Evolutionary conservation across 2,113 vertebrate genomes (phyloP).

Genomic region (Cariama cristata): DNA sequence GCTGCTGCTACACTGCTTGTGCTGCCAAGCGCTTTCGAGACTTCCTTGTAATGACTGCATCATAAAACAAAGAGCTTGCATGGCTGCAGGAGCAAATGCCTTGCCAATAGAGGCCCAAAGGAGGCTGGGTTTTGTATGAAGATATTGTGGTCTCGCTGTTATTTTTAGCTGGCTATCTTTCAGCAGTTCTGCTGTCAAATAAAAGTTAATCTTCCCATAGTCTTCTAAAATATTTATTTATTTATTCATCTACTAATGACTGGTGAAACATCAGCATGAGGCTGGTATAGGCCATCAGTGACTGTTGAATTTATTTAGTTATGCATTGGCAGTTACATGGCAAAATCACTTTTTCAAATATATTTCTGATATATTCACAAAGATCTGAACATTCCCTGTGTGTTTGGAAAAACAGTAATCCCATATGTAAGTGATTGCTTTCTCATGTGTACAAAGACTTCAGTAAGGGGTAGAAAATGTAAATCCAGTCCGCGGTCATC

Average conservation of each 20-base stretch:
- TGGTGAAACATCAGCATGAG: background rate
- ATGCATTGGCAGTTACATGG: background rate
- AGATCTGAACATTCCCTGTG: background rate
- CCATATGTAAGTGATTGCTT: background rate
- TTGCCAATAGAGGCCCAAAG: background rate
- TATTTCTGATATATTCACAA: background rate
- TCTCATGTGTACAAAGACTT: background rate
- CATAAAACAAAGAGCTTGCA: background rate
- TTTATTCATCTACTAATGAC: background rate
- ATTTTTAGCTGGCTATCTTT: background rate
- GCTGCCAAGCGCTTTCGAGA: background rate
- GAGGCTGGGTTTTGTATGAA: background rate
- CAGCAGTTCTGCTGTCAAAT: background rate
- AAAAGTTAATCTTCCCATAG: background rate
- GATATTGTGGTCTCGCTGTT: background rate
- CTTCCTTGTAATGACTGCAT: background rate
- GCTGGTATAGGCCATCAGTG: background rate
- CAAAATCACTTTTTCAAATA: background rate
- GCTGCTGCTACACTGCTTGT: background rate
- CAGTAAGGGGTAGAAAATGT: background rate
- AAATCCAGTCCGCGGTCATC: background rate
- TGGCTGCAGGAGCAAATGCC: background rate
- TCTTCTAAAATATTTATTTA: background rate
- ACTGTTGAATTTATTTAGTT: background rate
- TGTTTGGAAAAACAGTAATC: background rate